phyloP scores from a whole-genome alignment of 2,888 invertebrate genomes.

The Pseudoips prasinana region DNA sequence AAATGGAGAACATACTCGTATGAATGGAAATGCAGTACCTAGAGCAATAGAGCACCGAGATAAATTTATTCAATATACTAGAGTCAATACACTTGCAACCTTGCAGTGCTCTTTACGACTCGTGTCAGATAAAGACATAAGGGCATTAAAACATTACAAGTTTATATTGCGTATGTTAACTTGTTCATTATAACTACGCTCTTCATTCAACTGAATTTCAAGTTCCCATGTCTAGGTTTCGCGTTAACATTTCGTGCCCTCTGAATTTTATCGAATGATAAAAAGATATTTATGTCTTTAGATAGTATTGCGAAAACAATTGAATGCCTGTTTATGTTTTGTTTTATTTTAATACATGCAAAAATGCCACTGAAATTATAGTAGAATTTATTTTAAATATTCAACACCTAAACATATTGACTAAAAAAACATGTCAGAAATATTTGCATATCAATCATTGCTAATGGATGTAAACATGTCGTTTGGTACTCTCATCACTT shows the following conservation, averaged over 20 bases:
- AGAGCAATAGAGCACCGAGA: slow-evolving; percentile 66
- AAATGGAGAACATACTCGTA: slow-evolving; percentile 36
- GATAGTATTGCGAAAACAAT: neutral
- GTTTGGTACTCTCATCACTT: no score
- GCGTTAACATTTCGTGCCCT: neutral
- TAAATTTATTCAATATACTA: slow-evolving; percentile 73
- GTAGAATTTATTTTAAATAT: no score
- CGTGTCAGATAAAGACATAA: slow-evolving; percentile 76
- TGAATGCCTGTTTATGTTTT: no score
- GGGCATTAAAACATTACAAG: slow-evolving; percentile 70
- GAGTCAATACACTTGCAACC: slow-evolving; percentile 80
- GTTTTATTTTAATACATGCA: no score
- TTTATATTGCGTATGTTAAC: slow-evolving; percentile 48
- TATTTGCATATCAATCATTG: no score
- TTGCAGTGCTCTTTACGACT: slow-evolving; percentile 77
- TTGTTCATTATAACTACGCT: slow-evolving; percentile 26
- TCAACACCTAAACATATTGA: no score
- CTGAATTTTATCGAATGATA: neutral
- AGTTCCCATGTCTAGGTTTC: neutral
- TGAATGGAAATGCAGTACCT: slow-evolving; percentile 55
- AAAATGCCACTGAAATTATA: no score
- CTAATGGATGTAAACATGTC: no score
- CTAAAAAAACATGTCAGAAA: no score
- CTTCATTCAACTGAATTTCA: slow-evolving; percentile 10
- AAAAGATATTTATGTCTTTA: neutral